Evolutionary conservation across 2,888 invertebrate genomes (phyloP).

Genomic region (Lamproptera curius): DNA sequence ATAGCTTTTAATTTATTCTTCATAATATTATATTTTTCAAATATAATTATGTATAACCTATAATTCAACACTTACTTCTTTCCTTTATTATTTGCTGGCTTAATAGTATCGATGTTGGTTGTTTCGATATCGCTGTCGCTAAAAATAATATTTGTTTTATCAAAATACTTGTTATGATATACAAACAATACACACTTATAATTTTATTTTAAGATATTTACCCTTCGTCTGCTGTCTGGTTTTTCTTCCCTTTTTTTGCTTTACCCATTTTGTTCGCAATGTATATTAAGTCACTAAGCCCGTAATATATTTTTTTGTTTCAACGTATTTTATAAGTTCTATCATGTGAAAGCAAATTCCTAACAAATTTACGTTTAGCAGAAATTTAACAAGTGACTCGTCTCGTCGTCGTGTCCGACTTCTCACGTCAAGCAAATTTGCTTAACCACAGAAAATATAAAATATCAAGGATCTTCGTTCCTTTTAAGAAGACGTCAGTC

Average conservation of each 20-base stretch:
- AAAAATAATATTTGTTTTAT: slow-evolving; percentile 34
- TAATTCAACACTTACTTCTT: slow-evolving; percentile 65
- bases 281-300: slow-evolving; percentile 67
- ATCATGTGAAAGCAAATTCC: slow-evolving; percentile 70
- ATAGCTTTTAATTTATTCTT: too few species aligned
- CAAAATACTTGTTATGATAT: slow-evolving; percentile 24
- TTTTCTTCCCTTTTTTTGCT: slow-evolving; percentile 90
- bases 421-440: slow-evolving; percentile 25
- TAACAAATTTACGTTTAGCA: slow-evolving; percentile 49
- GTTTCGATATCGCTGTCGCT: slow-evolving; percentile 81
- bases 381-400: slow-evolving; percentile 31
- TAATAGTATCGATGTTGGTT: slow-evolving; percentile 58
- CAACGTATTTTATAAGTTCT: slow-evolving; percentile 60
- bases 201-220: slow-evolving; percentile 69
- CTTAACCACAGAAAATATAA: slow-evolving; percentile 1
- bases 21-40: background rate
- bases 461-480: too few species aligned
- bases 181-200: slow-evolving; percentile 33
- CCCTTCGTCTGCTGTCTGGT: slow-evolving; percentile 85
- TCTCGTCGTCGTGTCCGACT: slow-evolving; percentile 60
- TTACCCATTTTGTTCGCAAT: slow-evolving; percentile 81
- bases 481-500: too few species aligned
- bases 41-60: slow-evolving; percentile 48
- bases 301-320: slow-evolving; percentile 53
- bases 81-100: slow-evolving; percentile 55